These are phyloP conservation scores for Sphaerophoria rueppellii DNA, from an alignment of 2,888 invertebrate genomes.

Conservation along the genomic window DNA sequence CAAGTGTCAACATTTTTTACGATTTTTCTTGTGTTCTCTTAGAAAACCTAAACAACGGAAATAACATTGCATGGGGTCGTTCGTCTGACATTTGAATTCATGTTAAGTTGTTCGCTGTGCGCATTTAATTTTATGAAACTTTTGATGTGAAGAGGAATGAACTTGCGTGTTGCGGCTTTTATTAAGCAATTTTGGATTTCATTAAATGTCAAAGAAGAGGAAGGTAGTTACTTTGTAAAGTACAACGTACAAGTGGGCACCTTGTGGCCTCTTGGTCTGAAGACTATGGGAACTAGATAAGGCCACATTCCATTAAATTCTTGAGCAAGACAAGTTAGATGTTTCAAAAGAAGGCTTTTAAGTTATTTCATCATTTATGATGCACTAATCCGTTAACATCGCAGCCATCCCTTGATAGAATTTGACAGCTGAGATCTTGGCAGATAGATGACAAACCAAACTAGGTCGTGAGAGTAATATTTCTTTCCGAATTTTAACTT, in stretches of 20 bases:
- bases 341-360: no score
- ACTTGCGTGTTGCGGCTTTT: constrained; percentile 9
- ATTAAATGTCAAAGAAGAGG: background rate
- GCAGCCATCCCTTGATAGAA: no score
- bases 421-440: no score
- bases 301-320: no score
- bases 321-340: no score
- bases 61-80: constrained; percentile 35
- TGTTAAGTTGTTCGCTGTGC: constrained; percentile 11
- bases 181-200: constrained; percentile 14
- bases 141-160: constrained; percentile 21
- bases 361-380: no score
- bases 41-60: constrained; percentile 37
- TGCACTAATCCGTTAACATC: no score
- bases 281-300: background rate
- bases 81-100: constrained; percentile 1
- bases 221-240: background rate
- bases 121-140: constrained; percentile 4
- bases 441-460: no score
- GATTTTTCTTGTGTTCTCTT: background rate
- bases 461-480: no score
- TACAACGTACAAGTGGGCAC: background rate
- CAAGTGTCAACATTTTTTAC: constrained; percentile 50
- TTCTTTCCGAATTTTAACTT: no score
- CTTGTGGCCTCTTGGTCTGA: background rate